Evolutionary conservation across 2,113 vertebrate genomes (phyloP).

Genomic region (Sander lucioperca): DNA sequence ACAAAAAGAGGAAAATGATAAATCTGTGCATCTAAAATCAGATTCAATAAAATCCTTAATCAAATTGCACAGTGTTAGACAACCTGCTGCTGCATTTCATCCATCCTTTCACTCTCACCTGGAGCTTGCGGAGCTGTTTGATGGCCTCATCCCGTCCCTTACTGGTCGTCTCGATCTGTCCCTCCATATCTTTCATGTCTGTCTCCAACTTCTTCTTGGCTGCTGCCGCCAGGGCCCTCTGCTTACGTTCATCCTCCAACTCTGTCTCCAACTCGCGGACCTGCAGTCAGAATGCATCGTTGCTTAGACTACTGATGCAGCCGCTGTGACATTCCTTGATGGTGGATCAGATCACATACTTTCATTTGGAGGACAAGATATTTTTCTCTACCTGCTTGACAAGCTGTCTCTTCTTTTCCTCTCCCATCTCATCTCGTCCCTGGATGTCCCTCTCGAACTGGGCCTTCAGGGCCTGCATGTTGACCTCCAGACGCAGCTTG

Average conservation of each 20-base stretch:
- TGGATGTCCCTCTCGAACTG: constrained; percentile 95
- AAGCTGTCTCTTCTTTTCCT: constrained; percentile 94
- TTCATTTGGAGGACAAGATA: neutral
- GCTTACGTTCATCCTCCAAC: constrained; percentile 96
- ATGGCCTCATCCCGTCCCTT: constrained; percentile 94
- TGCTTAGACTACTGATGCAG: neutral
- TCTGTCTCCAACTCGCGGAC: constrained; percentile 93
- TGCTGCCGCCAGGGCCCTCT: constrained; percentile 85
- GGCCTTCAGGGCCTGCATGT: constrained; percentile 95
- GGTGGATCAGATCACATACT: neutral
- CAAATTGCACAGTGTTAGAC: neutral
- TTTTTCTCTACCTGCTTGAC: constrained; percentile 90
- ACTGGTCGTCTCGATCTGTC: constrained; percentile 89
- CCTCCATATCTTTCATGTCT: constrained; percentile 94
- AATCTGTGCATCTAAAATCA: neutral
- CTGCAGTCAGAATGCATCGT: constrained; percentile 70
- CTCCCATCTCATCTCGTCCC: constrained; percentile 93
- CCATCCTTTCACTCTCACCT: constrained; percentile 81
- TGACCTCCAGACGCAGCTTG: constrained; percentile 95
- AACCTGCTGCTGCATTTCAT: neutral
- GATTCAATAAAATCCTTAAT: neutral
- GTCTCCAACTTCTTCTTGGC: constrained; percentile 96
- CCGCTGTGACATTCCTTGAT: neutral
- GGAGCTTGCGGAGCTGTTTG: constrained; percentile 94
- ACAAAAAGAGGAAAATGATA: neutral